phyloP scores from a whole-genome alignment of 2,113 vertebrate species.

The Ctenomys sociabilis region DNA sequence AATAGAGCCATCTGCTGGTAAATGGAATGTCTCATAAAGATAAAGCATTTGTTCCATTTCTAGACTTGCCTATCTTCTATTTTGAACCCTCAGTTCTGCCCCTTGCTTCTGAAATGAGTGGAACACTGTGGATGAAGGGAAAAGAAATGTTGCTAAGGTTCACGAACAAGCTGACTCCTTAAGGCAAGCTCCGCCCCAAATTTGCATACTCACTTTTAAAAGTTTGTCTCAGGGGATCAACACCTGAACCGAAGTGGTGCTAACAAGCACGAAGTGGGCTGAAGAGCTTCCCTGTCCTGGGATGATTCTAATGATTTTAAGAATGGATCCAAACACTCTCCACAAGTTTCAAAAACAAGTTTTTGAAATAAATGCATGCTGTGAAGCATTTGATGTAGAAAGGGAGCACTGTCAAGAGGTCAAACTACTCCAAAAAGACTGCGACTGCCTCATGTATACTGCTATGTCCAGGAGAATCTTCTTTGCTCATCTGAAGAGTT shows the following conservation, averaged over 20 bases:
- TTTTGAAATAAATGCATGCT: background rate
- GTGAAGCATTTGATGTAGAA: background rate
- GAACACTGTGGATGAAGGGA: background rate
- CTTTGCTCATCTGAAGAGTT: background rate
- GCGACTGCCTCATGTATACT: background rate
- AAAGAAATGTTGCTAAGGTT: background rate
- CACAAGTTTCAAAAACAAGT: background rate
- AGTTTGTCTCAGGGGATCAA: background rate
- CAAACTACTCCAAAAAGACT: background rate
- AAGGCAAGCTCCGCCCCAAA: background rate
- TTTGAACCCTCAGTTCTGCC: background rate
- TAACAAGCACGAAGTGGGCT: background rate
- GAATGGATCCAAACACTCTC: background rate
- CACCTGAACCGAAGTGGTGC: background rate
- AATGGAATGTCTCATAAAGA: constrained; percentile 28
- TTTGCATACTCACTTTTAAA: background rate
- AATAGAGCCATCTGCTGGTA: constrained; percentile 78
- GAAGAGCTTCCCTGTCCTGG: background rate
- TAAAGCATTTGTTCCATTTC: constrained; percentile 28
- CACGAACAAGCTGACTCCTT: background rate
- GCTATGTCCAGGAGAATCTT: background rate
- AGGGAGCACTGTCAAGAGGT: background rate
- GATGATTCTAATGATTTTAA: constrained; percentile 4
- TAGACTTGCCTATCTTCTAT: background rate
- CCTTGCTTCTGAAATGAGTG: background rate